phyloP scores from a whole-genome alignment of 1,140 invertebrate genomes.

The Alviniconcha marisindica region DNA sequence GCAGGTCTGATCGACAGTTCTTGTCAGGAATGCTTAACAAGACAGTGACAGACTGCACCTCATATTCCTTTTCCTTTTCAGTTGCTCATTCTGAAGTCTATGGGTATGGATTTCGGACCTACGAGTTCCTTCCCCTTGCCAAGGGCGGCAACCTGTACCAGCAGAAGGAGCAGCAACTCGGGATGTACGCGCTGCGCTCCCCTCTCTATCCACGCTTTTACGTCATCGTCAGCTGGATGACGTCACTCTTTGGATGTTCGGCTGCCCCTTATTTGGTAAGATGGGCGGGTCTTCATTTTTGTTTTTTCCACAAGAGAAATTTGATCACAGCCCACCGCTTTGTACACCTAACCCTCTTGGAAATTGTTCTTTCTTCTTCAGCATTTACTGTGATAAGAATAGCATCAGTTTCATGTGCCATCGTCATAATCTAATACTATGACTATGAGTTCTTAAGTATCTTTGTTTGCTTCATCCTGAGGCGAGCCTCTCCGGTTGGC shows the following conservation, averaged over 20 bases:
- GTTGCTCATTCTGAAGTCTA: conserved; percentile 68
- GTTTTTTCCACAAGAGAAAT: too few species aligned
- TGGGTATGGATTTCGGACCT: conserved; percentile 68
- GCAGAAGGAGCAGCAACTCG: conserved; percentile 46
- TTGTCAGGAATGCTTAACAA: too few species aligned
- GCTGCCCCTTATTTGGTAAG: conserved; percentile 61
- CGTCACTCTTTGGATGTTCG: conserved; percentile 20
- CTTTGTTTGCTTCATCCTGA: not conserved
- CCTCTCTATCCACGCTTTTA: conserved; percentile 64
- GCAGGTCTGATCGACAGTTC: too few species aligned
- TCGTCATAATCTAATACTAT: not conserved
- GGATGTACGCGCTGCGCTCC: conserved; percentile 66
- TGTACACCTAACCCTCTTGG: too few species aligned
- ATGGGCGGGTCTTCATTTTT: too few species aligned
- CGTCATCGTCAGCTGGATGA: conserved; percentile 40
- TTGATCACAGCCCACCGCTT: too few species aligned
- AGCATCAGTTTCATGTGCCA: not conserved
- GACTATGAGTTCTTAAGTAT: not conserved
- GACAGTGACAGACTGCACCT: too few species aligned
- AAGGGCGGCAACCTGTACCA: conserved; percentile 36
- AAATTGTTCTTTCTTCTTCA: too few species aligned
- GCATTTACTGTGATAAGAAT: too few species aligned
- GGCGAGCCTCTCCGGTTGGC: too few species aligned
- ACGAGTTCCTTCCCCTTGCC: conserved; percentile 64
- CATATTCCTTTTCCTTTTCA: too few species aligned